Evolutionary conservation across 2,888 invertebrate genomes (phyloP).

Genomic region (Scaptomyza flava): DNA sequence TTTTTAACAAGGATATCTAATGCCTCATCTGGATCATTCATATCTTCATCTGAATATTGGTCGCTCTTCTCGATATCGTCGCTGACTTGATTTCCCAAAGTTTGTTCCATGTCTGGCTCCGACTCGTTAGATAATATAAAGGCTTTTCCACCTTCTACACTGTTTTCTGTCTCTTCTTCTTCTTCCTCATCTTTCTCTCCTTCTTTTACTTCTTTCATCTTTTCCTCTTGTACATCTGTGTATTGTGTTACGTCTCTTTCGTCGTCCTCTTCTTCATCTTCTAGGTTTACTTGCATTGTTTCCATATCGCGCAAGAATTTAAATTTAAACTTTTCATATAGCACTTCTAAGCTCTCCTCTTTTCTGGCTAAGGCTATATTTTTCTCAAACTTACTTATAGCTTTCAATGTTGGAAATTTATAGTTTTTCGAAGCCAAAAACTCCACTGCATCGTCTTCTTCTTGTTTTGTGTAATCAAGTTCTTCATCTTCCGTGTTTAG

Average conservation of each 20-base stretch:
- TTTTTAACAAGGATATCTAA: not conserved
- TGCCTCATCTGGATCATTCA: not conserved
- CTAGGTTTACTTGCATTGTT: not conserved
- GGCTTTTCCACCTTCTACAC: not conserved
- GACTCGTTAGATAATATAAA: not conserved
- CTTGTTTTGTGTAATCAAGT: not conserved
- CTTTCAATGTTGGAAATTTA: not conserved
- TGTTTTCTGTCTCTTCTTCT: not conserved
- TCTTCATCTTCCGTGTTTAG: not conserved
- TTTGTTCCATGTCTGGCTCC: not conserved
- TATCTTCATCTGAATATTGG: not conserved
- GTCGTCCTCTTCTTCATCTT: not conserved
- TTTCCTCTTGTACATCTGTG: not conserved
- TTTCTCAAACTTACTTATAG: not conserved
- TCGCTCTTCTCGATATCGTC: not conserved
- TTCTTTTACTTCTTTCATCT: not conserved
- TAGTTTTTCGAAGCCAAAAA: not conserved
- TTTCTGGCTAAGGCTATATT: not conserved
- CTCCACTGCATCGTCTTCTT: not conserved
- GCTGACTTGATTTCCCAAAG: not conserved
- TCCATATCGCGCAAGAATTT: not conserved
- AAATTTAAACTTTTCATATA: not conserved
- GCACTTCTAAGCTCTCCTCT: not conserved
- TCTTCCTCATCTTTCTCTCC: not conserved
- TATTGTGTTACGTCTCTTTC: not conserved